Percentiles rank a stretch among this genome's conserved stretches.
phyloP scores from a whole-genome alignment of 2,888 invertebrate species.

The Muschampia plurimacula region DNA sequence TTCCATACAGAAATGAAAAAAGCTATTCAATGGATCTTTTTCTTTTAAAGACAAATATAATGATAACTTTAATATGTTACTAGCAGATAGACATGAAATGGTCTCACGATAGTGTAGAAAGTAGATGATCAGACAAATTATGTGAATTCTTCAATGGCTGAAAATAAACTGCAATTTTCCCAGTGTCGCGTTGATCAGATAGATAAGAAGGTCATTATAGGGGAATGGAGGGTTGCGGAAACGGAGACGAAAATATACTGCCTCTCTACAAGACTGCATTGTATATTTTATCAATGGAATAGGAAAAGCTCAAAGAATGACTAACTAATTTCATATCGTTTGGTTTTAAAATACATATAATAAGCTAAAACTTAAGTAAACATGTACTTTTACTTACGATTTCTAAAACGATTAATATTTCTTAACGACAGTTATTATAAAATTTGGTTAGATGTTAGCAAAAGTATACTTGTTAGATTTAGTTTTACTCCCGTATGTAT shows the following conservation, averaged over 20 bases:
- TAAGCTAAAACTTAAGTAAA: too few species aligned
- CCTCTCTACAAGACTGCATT: conserved; percentile 3
- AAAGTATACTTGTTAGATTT: too few species aligned
- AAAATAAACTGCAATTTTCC: conserved; percentile 25
- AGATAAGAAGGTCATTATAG: conserved; percentile 26
- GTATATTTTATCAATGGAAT: not conserved
- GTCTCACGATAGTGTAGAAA: not conserved
- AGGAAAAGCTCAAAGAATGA: not conserved
- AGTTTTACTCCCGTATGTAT: not conserved
- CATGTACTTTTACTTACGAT: not conserved
- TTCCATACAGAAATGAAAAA: too few species aligned
- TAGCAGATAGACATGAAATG: not conserved
- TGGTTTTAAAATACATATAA: too few species aligned
- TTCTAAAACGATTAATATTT: not conserved
- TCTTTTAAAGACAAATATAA: not conserved
- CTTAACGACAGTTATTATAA: not conserved
- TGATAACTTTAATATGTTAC: not conserved
- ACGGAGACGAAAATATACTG: conserved; percentile 15
- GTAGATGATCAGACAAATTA: conserved; percentile 2
- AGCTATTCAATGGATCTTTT: too few species aligned
- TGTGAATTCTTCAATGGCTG: conserved; percentile 16
- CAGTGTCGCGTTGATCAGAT: conserved; percentile 19
- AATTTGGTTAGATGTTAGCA: too few species aligned
- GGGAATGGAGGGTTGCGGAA: conserved; percentile 13
- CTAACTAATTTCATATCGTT: too few species aligned